Base-by-base conservation (phyloP, 2,888 invertebrate genomes). In the Protonemura montana region DNA sequence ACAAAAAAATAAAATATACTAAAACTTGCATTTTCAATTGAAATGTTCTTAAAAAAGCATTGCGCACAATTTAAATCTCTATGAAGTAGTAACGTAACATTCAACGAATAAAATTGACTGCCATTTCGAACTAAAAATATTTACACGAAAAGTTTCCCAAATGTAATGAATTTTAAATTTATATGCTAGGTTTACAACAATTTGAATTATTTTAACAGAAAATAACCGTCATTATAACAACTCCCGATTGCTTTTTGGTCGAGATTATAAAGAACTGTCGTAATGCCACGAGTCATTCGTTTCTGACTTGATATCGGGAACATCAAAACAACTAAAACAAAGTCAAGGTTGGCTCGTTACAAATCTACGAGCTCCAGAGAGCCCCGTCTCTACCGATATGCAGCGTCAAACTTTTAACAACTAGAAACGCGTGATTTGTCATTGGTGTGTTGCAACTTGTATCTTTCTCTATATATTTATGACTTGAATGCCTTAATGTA, bases 51-150 rank as follows among this genome's bases (percentile, higher is more conserved):
- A 59, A 59, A 59, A 13, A 59, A 21, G 13, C 59, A 59, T 59
- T 59, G 59, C 21, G 59, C 21, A 59, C 59, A 59, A 59, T 59
- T 59, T 59, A 59, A 59, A 59, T 59, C 21, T 59, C 59, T 59
- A 59, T 59, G 59, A 59, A 59, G 59, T 59, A 59, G 59, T 59
- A 59, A 59, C 59, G 21, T 59, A 59, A 59, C 59, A 59, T 59
- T 21, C 59, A 59, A 59, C 59, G 21, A 59, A 59, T 59, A 59
- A 59, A 59, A 16, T 59, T 59, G 6, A 3, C 59, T 59, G 59
- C 59, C 21, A 59, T 59, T 21, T 59, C 59, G 59, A 35, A 59
- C 59, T 59, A 59, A 2, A 59, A 59, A 59, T 59, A 59, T 59
- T 10, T 59, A 59, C 59, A 59, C 21, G 13, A 59, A 35, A 59